These are phyloP conservation scores for Illadopsis cleaveri DNA, from an alignment of 2,113 vertebrate genomes.

Conservation along the genomic window DNA sequence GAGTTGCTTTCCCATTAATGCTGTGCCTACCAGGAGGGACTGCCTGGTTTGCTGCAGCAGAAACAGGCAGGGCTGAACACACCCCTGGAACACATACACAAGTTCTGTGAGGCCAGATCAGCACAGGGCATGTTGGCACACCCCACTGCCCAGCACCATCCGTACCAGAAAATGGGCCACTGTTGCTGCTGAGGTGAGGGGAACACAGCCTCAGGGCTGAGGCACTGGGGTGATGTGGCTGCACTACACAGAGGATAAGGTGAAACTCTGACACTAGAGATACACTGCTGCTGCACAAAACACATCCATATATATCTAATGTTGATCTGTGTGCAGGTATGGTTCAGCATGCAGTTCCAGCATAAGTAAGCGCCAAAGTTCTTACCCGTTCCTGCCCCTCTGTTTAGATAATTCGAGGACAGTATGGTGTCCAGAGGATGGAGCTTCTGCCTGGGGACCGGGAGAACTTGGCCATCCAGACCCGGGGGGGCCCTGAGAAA, in stretches of 20 bases:
- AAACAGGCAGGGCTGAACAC: background rate
- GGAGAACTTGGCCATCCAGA: constrained; percentile 92
- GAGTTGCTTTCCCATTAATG: background rate
- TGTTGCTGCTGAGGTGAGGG: background rate
- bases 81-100: accelerated
- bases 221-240: background rate
- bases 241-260: accelerated
- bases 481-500: constrained; percentile 91
- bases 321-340: background rate
- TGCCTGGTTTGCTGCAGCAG: background rate
- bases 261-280: background rate
- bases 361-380: background rate
- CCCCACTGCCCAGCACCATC: background rate
- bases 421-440: constrained; percentile 75
- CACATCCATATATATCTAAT: background rate
- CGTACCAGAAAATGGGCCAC: background rate
- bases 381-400: background rate
- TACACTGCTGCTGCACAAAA: background rate
- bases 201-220: background rate
- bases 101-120: background rate
- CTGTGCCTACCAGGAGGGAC: background rate
- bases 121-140: background rate
- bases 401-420: constrained; percentile 67
- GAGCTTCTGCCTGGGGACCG: constrained; percentile 89
- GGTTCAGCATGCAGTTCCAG: background rate